Base-by-base conservation (phyloP, 92 coral and sea anemone genomes). In the Porites cylindrica region DNA sequence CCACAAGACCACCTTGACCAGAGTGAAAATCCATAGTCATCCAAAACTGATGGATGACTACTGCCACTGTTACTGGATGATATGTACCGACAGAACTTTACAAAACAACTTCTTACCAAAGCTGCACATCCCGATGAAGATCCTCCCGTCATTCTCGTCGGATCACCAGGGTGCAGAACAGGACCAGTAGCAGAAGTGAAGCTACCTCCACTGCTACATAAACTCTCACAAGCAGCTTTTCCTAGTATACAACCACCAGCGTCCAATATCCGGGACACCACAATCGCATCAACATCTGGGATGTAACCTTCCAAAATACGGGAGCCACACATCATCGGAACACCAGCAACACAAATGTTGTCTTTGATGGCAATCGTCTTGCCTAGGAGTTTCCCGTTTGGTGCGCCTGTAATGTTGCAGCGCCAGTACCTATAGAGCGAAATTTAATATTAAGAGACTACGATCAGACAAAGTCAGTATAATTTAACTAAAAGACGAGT, bases 311-410 rank as follows among this genome's bases (percentile, higher is more conserved):
- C 97, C 54, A 91, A 78, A 53, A 94, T 77, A 76, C 72, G 91
- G 51, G 97, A 94, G 51, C 97, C 97, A 50, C 77, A 92, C 97
- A 92, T 94, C 97, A 94, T 94, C 12, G 97, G 97, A 53, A 94
- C 86, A 59, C 97, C 95, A 23, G 97, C 95, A 7, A 88, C 95
- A 56, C 91, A 89, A 66, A 92, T 83, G 86, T n/a, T 78, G 82
- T 92, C 95, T 79, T 92, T 92, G 75, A 92, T 78, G 84, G 93
- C 95, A 72, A 92, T n/a, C 50, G 93, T 86, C 84, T 92, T 90
- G 24, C 88, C 91, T 6, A 78, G 88, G 50, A 92, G 95, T 86
- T 92, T 89, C 9, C 93, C 95, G 68, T 67, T 84, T 60, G 91
- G 70, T 5, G 90, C 89, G 52, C 95, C 93, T 23, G 54, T 12